phyloP scores from a whole-genome alignment of 2,113 vertebrate species.

The Engystomops pustulosus region DNA sequence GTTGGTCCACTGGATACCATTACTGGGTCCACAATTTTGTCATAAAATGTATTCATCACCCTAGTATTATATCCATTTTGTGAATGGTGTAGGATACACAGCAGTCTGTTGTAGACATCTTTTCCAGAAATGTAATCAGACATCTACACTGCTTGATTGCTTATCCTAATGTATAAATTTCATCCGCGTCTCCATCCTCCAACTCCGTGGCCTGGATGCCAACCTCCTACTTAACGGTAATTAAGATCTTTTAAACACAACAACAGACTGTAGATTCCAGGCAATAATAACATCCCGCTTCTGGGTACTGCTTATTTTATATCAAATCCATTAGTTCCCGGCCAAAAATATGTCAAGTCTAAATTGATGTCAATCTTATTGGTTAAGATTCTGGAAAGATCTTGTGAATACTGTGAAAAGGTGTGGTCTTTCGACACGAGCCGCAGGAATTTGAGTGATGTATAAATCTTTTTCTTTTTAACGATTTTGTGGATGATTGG shows the following conservation, averaged over 20 bases:
- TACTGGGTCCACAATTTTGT: no score
- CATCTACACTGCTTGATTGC: background rate
- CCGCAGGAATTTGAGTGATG: background rate
- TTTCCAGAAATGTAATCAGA: background rate
- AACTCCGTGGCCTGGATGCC: background rate
- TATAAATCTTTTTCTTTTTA: slow-evolving; percentile 21
- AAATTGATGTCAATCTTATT: background rate
- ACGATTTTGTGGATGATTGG: background rate
- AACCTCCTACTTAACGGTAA: background rate
- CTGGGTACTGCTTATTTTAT: slow-evolving; percentile 1
- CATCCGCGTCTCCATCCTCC: background rate
- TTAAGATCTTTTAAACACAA: slow-evolving; percentile 17
- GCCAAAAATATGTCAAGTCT: slow-evolving; percentile 12
- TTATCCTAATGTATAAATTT: slow-evolving; percentile 4
- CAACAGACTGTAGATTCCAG: slow-evolving; percentile 29
- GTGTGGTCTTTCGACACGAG: background rate
- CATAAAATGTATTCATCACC: no score
- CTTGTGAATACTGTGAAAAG: background rate
- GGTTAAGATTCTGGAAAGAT: background rate
- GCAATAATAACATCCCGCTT: slow-evolving; percentile 3
- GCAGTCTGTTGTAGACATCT: background rate
- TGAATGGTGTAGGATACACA: background rate
- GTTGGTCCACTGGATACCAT: no score
- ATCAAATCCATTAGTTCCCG: background rate
- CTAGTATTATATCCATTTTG: background rate